A percentile compares a stretch with the other conserved stretches of the same genome.
Evolutionary conservation across 2,888 invertebrate species (phyloP).

Genomic region (Tuta absoluta): DNA sequence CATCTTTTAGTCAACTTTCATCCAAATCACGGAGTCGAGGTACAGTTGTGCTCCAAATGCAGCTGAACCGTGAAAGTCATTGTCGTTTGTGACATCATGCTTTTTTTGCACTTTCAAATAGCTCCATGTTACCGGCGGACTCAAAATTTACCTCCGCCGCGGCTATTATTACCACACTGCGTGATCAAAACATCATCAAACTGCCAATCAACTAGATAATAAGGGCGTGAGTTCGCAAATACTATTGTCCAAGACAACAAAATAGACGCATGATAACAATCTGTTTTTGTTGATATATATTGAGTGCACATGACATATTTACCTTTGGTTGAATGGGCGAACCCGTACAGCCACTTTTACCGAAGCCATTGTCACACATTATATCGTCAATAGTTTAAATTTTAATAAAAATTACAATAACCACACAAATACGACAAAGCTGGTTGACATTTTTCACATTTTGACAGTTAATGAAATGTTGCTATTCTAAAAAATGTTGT

Average conservation of each 20-base stretch:
- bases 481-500: background rate
- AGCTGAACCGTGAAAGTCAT: conserved; percentile 81
- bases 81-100: conserved; percentile 77
- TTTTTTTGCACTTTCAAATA: conserved; percentile 74
- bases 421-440: conserved; percentile 56
- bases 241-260: conserved; percentile 42
- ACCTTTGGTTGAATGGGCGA: conserved; percentile 95
- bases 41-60: conserved; percentile 77
- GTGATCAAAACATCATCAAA: conserved; percentile 40
- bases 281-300: conserved; percentile 35
- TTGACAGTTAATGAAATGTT: conserved; percentile 28
- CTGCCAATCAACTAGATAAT: conserved; percentile 43
- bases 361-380: conserved; percentile 89
- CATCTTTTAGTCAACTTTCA: conserved; percentile 72
- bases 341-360: conserved; percentile 95
- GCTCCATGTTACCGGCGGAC: conserved; percentile 34
- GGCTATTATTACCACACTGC: conserved; percentile 30
- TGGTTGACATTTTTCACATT: conserved; percentile 31
- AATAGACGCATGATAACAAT: conserved; percentile 49
- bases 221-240: conserved; percentile 46
- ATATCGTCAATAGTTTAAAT: conserved; percentile 64
- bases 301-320: conserved; percentile 43
- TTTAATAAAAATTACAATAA: conserved; percentile 63
- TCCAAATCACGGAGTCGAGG: conserved; percentile 63
- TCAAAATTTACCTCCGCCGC: conserved; percentile 27